Evolutionary conservation across 1,140 invertebrate genomes (phyloP).

Genomic region (Marisa cornuarietis): DNA sequence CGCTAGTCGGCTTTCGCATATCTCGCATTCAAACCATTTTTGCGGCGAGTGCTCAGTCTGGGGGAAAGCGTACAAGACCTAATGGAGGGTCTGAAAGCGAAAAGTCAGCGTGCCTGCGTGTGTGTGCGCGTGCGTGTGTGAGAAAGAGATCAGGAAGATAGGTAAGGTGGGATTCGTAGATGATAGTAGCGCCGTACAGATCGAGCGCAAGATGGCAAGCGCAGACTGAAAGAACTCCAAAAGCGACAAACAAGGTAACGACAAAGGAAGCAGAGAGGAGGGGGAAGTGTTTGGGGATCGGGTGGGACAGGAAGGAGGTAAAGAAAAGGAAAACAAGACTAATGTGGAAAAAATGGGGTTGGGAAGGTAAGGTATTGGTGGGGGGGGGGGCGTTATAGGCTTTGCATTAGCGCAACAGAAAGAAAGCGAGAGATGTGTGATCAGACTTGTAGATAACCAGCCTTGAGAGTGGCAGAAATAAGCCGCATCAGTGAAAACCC

Average conservation of each 20-base stretch:
- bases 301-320: background rate
- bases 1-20: background rate
- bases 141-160: background rate
- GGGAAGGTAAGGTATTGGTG: background rate
- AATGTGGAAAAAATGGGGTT: background rate
- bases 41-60: background rate
- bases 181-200: too few relatives aligned
- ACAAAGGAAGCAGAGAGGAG: background rate
- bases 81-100: too few relatives aligned
- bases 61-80: background rate
- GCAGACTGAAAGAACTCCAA: background rate
- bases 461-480: background rate
- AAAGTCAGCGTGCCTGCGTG: background rate
- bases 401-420: background rate
- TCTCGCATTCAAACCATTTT: background rate
- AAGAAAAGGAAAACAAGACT: background rate
- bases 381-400: background rate
- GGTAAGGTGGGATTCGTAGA: background rate
- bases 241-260: background rate
- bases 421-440: background rate
- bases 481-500: background rate
- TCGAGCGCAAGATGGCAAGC: background rate
- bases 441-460: too few relatives aligned
- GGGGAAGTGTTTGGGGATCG: too few relatives aligned
- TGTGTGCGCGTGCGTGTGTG: constrained; percentile 11